phyloP scores from a whole-genome alignment of 2,113 vertebrate genomes.

The Neolamprologus modestus region DNA sequence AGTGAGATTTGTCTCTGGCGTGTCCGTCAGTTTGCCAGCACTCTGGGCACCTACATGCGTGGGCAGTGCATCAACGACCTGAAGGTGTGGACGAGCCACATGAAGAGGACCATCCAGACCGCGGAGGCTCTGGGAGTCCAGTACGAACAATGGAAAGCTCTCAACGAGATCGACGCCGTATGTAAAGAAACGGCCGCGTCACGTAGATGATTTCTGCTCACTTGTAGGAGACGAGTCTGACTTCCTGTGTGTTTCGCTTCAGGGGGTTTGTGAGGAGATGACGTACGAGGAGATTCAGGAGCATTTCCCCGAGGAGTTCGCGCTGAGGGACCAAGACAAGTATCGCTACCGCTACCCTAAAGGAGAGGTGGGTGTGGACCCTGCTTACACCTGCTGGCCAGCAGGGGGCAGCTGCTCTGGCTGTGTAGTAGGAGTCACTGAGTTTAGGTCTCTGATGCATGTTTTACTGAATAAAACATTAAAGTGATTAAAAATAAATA shows the following conservation, averaged over 20 bases:
- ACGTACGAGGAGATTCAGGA: slow-evolving; percentile 89
- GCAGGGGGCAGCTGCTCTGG: background rate
- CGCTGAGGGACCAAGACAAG: slow-evolving; percentile 88
- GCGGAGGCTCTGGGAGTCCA: slow-evolving; percentile 79
- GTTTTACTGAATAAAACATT: background rate
- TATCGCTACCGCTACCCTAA: slow-evolving; percentile 92
- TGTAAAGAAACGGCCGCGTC: slow-evolving; percentile 12
- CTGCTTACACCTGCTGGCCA: background rate
- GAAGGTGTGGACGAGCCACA: slow-evolving; percentile 93
- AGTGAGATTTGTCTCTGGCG: background rate
- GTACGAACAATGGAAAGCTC: slow-evolving; percentile 93
- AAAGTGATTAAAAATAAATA: background rate
- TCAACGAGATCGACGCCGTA: slow-evolving; percentile 90
- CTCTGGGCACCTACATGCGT: slow-evolving; percentile 77
- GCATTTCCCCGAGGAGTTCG: slow-evolving; percentile 82
- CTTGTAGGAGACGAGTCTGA: background rate
- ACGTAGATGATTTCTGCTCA: accelerated
- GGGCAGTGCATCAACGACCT: slow-evolving; percentile 78
- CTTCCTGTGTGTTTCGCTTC: background rate
- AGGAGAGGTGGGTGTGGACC: slow-evolving; percentile 76
- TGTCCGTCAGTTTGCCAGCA: slow-evolving; percentile 73
- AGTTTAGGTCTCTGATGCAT: accelerated
- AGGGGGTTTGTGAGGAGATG: slow-evolving; percentile 94
- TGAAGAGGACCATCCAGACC: slow-evolving; percentile 89
- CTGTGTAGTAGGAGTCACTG: background rate